Conservation (phyloP, 2,797 vertebrate genomes). For the Chaetodon trifasciatus region DNA sequence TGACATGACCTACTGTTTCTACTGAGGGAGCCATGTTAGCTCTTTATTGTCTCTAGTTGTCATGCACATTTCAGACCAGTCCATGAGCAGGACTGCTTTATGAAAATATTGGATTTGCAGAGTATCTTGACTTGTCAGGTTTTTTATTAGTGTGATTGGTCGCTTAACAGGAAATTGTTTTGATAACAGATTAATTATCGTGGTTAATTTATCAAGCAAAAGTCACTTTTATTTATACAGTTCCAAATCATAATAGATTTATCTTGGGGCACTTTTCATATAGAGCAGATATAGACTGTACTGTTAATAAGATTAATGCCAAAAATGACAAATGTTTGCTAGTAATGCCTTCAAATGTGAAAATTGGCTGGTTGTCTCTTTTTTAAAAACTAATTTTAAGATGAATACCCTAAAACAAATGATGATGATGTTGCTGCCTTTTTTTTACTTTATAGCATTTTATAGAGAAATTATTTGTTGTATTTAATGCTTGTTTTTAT, state of each 20-base stretch:
- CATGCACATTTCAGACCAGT: neutral
- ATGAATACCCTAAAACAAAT: neutral
- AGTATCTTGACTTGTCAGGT: neutral
- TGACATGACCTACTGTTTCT: neutral
- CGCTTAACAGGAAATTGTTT: neutral
- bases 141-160: neutral
- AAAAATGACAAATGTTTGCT: neutral
- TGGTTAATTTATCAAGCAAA: neutral
- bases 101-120: neutral
- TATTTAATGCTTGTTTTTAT: neutral
- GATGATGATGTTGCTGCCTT: neutral
- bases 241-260: too few relatives aligned
- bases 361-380: neutral
- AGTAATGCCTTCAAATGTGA: neutral
- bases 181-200: neutral
- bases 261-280: too few relatives aligned
- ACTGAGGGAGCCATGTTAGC: neutral
- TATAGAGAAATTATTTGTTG: neutral
- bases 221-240: too few relatives aligned
- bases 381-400: neutral
- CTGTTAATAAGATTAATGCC: too few relatives aligned
- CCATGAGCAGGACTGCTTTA: neutral
- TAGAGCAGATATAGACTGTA: too few relatives aligned
- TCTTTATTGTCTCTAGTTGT: conserved; percentile 2
- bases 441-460: neutral